Evolutionary conservation across 2,888 invertebrate genomes (phyloP), one percentile per base, ranked within the genome.

Genomic region (Anarsia innoxiella): DNA sequence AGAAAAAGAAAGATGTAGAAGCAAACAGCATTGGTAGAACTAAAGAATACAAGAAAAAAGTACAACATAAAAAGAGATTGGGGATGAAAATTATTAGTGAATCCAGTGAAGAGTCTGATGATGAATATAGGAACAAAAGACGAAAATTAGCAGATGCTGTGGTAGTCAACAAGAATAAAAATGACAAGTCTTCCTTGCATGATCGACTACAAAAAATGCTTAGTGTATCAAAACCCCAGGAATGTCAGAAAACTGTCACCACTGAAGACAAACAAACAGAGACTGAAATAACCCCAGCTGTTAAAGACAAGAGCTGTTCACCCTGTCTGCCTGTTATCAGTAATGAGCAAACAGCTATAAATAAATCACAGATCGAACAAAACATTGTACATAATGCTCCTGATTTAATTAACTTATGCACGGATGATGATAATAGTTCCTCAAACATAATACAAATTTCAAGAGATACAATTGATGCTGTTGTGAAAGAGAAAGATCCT

Each of bases 81-180:
- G 49, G 46, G 36, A 35, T 56, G 3, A 66, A 66, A 52, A 43
- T 62, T 35, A 39, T 69, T 9, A 64, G 56, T 50, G 75, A 75
- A 44, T 64, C 72, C 15, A 83, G 82, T 60, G 83, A 79, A 36
- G 77, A 79, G 45, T 77, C 80, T 31, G 80, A 78, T 46, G 77
- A 74, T 62, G 82, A 83, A 54, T 77, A 77, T 37, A 71, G 64
- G 55, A 74, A 72, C 49, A 80, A 77, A 58, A 62, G 83, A 48
- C 67, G 74, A 45, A 86, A 86, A 60, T 59, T 89, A 43, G 86
- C 86, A 44, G 74, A 88, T 60, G 88, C 88, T 34, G 84, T 88
- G 23, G 61, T 71, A 28, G 72, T 87, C n/a, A 65, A 64, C 43
- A 72, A 59, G 45, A 43, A 44, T 4, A 75, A 67, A 51, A 63